Percentiles rank a stretch among this genome's conserved stretches.
These are phyloP conservation scores for Clepsis dumicolana DNA, from an alignment of 2,888 invertebrate genomes.

Conservation along the genomic window DNA sequence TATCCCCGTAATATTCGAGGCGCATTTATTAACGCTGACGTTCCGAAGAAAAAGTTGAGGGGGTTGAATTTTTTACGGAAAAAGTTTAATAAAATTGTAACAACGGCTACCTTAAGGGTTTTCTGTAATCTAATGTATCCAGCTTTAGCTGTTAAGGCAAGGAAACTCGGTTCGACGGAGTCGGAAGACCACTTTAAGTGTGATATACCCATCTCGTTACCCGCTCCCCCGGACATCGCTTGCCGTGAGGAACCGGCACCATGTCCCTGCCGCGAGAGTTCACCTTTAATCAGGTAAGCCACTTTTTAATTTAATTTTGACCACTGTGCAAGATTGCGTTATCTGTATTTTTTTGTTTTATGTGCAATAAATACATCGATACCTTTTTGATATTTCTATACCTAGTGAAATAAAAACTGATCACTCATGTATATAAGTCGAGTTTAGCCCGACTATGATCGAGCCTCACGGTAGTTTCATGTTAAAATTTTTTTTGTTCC, in stretches of 20 bases:
- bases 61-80: conserved; percentile 12
- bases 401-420: no score
- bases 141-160: conserved; percentile 32
- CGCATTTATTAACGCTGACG: conserved; percentile 14
- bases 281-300: conserved; percentile 85
- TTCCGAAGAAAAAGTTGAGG: neutral
- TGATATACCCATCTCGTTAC: conserved; percentile 61
- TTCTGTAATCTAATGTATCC: conserved; percentile 39
- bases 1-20: conserved; percentile 30
- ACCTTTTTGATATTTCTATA: no score
- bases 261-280: conserved; percentile 88
- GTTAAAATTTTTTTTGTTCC: no score
- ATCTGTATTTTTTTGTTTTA: no score
- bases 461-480: no score
- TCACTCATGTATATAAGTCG: no score
- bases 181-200: conserved; percentile 75
- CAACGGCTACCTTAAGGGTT: conserved; percentile 41
- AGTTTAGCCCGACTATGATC: no score
- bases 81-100: conserved; percentile 32
- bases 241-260: conserved; percentile 9
- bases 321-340: no score
- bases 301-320: neutral
- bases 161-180: conserved; percentile 73
- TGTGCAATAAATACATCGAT: no score
- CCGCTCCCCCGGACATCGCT: conserved; percentile 72